Evolutionary conservation across 2,797 vertebrate genomes (phyloP), one percentile per base, ranked within the genome.

Genomic region (Brachyrhaphis roseni): DNA sequence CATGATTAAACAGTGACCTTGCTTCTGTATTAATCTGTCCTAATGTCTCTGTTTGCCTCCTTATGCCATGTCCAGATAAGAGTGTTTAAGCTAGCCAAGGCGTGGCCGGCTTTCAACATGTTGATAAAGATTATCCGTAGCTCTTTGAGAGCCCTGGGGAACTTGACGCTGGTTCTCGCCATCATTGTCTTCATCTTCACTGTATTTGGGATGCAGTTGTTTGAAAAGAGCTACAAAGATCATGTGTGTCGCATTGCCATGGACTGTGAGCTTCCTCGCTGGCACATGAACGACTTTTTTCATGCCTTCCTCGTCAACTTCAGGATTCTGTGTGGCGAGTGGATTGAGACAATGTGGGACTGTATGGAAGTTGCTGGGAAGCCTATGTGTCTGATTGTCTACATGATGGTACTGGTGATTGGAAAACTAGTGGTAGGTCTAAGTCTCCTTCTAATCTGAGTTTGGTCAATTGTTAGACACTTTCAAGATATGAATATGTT

Each of bases 281-380:
- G 98, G 98, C 98, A 99, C 94, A 99, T 99, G 98, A 3, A 94
- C 0, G 98, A 99, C 88, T 99, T 99, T 93, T 99, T 99, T 92
- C 98, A 99, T 43, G 94, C 98, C 18, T 99, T 99, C 94, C 97
- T 99, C 90, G 97, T 98, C 15, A 94, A 99, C 93, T 99, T 99
- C 94, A 97, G 98, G 64, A 93, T 98, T 85, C 94, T 99, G 81
- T 99, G 98, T 0, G 98, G 97, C 3, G 98, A 99, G 91, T 99
- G 98, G 98, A 98, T 99, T n/a, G 97, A 99, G 93, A 98, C 97
- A 4, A 98, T 98, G 98, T 99, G 98, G 98, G 97, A 98, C 87
- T 99, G 98, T 88, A 99, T 99, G 98, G 89, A 97, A 72, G 97
- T 99, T 2, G 96, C 96, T 0, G 97, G 97, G 41, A 95, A 97